Evolutionary conservation across 2,113 vertebrate species (phyloP), one percentile per base, ranked within the genome.

Genomic region (Rhinolophus ferrumequinum): DNA sequence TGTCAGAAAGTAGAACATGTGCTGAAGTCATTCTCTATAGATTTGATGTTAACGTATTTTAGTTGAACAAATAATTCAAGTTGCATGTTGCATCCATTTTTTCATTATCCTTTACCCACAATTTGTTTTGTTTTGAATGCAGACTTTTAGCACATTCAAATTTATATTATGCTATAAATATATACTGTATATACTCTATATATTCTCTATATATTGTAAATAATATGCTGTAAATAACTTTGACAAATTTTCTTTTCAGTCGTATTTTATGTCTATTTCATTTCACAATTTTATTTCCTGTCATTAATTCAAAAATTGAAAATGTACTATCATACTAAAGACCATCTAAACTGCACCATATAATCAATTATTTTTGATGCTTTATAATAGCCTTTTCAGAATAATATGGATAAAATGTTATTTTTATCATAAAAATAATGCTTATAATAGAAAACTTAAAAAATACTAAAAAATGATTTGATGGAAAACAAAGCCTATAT

Each of bases 1-100:
- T 90, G 70, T 85, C 73, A 85, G 88, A 93, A 92, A 97, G 22
- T 52, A 24, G 35, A 66, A 30, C 38, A 84, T 87, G n/a, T 62
- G 50, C 67, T 73, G 11, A 91, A 94, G 35, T 62, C 54, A 66
- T 91, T 97, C 44, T 41, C 47, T 67, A 52, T 80, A 66, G 50
- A 50, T 44, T 93, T 76, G 11, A 21, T 60, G 66, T 67, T 60
- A 76, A 52, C 35, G 12, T 52, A 62, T 90, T 92, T 90, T 62
- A 94, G 69, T 88, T 94, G 30, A 85, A 81, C 30, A 77, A 77
- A 73, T 35, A 73, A 77, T 6, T 76, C 14, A 81, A 24, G 86
- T 38, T 84, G 4, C 16, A 88, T 69, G 1, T 14, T 62, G 2
- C 14, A 38, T 76, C 8, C 22, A 41, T 60, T 90, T 90, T 76